Evolutionary conservation across 1,140 invertebrate species (phyloP).

Genomic region (Babylonia areolata): DNA sequence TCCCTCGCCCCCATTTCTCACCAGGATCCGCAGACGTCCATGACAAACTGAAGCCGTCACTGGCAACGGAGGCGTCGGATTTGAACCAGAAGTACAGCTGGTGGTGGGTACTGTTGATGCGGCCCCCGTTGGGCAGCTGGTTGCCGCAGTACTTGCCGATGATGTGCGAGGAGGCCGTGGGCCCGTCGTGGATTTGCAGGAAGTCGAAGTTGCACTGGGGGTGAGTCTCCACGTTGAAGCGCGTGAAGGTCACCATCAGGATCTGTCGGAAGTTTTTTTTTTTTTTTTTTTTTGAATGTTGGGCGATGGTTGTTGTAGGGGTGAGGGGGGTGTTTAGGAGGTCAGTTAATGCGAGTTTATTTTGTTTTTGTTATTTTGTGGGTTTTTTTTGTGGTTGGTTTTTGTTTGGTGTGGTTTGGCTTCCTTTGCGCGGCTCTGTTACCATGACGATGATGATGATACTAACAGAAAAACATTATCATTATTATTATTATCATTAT

Average conservation of each 20-base stretch:
- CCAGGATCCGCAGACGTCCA: constrained; percentile 77
- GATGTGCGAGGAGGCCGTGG: constrained; percentile 77
- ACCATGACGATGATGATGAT: too few relatives aligned
- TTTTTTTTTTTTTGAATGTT: background rate
- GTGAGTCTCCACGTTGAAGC: constrained; percentile 75
- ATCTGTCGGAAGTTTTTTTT: too few relatives aligned
- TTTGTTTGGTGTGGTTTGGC: too few relatives aligned
- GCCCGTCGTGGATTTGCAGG: constrained; percentile 82
- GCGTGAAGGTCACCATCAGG: constrained; percentile 78
- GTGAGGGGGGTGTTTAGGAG: too few relatives aligned
- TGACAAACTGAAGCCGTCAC: constrained; percentile 75
- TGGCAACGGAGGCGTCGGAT: constrained; percentile 60
- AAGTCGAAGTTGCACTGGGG: constrained; percentile 72
- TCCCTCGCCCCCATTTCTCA: too few relatives aligned
- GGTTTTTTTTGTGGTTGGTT: too few relatives aligned
- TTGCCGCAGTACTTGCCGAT: constrained; percentile 88
- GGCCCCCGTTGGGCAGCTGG: constrained; percentile 76
- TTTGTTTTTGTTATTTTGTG: too few relatives aligned
- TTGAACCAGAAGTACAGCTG: constrained; percentile 74
- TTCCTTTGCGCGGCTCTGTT: too few relatives aligned
- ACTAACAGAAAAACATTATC: too few relatives aligned
- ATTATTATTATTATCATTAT: too few relatives aligned
- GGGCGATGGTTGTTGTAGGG: background rate
- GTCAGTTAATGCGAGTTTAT: too few relatives aligned
- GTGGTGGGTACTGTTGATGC: constrained; percentile 82